phyloP scores from a whole-genome alignment of 53 echinoderm and acorn worm genomes.

The Crossaster papposus region DNA sequence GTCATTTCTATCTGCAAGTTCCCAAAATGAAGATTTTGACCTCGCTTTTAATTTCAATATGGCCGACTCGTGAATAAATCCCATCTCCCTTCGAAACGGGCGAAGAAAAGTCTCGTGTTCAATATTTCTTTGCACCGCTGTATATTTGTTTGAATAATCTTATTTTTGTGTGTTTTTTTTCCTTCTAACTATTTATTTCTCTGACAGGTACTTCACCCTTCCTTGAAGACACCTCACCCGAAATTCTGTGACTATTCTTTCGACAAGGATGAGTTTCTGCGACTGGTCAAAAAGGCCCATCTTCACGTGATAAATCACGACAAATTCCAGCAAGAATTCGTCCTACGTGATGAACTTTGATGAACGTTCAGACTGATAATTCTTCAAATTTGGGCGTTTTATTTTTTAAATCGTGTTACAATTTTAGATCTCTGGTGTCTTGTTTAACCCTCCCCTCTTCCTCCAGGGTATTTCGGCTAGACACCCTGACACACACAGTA shows the following conservation, averaged over 20 bases:
- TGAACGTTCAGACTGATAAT: background rate
- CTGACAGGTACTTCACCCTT: constrained; percentile 73
- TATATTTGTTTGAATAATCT: too few species aligned
- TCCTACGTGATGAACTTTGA: constrained; percentile 45
- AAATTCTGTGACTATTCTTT: constrained; percentile 89
- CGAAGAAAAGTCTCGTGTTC: background rate
- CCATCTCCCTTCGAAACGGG: too few species aligned
- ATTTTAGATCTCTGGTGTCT: too few species aligned
- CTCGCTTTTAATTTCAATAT: too few species aligned
- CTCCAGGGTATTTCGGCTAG: too few species aligned
- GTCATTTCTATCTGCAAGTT: too few species aligned
- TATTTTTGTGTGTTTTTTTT: too few species aligned
- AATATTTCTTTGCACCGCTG: background rate
- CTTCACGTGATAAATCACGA: constrained; percentile 69
- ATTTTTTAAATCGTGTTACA: background rate
- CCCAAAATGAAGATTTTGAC: too few species aligned
- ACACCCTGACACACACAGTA: too few species aligned
- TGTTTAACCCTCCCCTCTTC: too few species aligned
- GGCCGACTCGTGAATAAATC: too few species aligned
- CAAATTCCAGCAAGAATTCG: background rate
- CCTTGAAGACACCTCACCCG: constrained; percentile 66
- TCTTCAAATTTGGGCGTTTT: background rate
- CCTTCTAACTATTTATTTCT: background rate
- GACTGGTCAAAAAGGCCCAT: constrained; percentile 76
- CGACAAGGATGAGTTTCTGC: constrained; percentile 78